Evolutionary conservation across 2,113 vertebrate species (phyloP).

Genomic region (Illadopsis cleaveri): DNA sequence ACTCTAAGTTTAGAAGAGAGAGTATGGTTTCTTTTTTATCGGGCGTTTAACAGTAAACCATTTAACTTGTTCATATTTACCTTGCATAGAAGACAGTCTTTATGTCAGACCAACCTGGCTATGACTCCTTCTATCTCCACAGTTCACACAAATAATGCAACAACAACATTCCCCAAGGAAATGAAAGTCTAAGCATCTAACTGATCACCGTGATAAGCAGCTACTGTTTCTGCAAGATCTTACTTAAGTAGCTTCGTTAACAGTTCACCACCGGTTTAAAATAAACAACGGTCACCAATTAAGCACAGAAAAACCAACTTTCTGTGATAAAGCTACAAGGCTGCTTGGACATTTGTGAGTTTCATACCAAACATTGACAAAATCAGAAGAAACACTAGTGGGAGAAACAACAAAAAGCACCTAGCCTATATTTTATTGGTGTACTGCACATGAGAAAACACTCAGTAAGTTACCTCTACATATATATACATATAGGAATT

Average conservation of each 20-base stretch:
- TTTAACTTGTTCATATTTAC: not conserved
- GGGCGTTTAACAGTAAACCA: not conserved
- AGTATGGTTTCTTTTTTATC: not conserved
- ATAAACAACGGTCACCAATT: not conserved
- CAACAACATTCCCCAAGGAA: not conserved
- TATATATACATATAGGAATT: not conserved
- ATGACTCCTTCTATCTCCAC: not conserved
- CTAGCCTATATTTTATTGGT: not conserved
- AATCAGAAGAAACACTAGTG: not conserved
- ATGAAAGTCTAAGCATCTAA: not conserved
- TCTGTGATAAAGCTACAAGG: not conserved
- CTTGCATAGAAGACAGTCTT: not conserved
- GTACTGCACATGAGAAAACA: not conserved
- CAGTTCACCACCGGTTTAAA: not conserved
- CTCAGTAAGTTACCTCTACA: not conserved
- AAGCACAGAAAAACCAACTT: not conserved
- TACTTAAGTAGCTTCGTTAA: not conserved
- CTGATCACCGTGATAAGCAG: not conserved
- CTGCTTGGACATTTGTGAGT: not conserved
- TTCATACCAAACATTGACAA: not conserved
- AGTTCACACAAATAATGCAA: not conserved
- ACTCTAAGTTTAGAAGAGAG: not conserved
- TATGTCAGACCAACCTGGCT: not conserved
- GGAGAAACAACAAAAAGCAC: not conserved
- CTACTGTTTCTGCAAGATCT: not conserved